Conservation (phyloP, 1,140 invertebrate species). For the Drosophila erecta region DNA sequence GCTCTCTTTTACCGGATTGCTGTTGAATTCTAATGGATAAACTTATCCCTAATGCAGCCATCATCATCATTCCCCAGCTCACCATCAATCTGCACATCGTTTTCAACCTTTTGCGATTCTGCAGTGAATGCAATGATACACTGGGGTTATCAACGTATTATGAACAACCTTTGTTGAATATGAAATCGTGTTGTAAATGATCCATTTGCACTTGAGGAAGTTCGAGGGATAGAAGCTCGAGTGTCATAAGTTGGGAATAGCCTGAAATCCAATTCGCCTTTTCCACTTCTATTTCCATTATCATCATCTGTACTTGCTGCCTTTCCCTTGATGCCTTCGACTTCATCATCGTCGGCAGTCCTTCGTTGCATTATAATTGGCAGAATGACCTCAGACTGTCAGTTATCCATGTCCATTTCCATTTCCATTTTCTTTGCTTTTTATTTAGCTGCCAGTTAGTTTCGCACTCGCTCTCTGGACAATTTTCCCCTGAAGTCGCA, state of each 20-base stretch:
- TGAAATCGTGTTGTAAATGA: no score
- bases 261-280: background rate
- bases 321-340: background rate
- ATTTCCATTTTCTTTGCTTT: background rate
- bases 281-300: slow-evolving; percentile 13
- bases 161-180: no score
- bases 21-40: slow-evolving; percentile 33
- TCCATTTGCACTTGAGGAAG: no score
- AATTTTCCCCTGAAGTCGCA: slow-evolving; percentile 21
- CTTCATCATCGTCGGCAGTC: slow-evolving; percentile 6
- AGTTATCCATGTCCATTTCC: slow-evolving; percentile 8
- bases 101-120: background rate
- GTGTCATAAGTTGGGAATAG: no score
- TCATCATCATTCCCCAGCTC: slow-evolving; percentile 19
- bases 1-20: slow-evolving; percentile 2
- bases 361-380: slow-evolving; percentile 26
- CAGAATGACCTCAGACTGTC: slow-evolving; percentile 33
- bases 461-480: slow-evolving; percentile 16
- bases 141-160: background rate
- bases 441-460: slow-evolving; percentile 10
- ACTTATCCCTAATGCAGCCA: slow-evolving; percentile 30
- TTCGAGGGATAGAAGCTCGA: no score
- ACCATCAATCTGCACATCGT: slow-evolving; percentile 26
- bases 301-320: slow-evolving; percentile 1
- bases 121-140: background rate